Evolutionary conservation across 2,113 vertebrate species (phyloP).

Genomic region (Gadus chalcogrammus): DNA sequence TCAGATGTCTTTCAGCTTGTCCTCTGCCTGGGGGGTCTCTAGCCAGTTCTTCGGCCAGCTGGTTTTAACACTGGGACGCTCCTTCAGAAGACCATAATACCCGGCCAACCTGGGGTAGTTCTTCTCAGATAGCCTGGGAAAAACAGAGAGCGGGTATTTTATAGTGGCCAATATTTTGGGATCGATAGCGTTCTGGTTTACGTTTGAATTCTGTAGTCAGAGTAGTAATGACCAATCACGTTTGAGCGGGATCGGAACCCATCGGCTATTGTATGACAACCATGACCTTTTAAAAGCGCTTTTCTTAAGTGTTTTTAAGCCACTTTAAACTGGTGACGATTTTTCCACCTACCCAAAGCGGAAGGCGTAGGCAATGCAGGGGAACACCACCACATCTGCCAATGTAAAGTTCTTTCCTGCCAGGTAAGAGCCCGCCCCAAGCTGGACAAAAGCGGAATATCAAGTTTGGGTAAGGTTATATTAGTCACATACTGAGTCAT

Average conservation of each 20-base stretch:
- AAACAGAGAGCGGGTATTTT: background rate
- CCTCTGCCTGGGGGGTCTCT: constrained; percentile 33
- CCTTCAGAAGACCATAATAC: constrained; percentile 46
- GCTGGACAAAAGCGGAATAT: constrained; percentile 1
- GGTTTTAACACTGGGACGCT: constrained; percentile 44
- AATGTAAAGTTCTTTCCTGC: constrained; percentile 61
- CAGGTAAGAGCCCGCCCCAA: constrained; percentile 29
- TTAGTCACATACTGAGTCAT: too few relatives aligned
- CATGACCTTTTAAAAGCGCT: too few relatives aligned
- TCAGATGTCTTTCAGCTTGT: constrained; percentile 46
- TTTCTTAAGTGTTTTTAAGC: too few relatives aligned
- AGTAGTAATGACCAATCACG: too few relatives aligned
- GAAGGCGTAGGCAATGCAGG: constrained; percentile 49
- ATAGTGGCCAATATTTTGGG: too few relatives aligned
- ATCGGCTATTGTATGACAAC: too few relatives aligned
- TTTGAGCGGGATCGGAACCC: too few relatives aligned
- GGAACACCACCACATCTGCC: constrained; percentile 60
- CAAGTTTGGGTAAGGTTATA: background rate
- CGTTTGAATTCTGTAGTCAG: too few relatives aligned
- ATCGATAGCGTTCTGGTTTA: too few relatives aligned
- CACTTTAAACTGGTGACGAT: background rate
- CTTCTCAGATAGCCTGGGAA: constrained; percentile 48
- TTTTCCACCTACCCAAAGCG: constrained; percentile 43
- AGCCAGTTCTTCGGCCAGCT: constrained; percentile 52
- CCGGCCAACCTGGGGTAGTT: constrained; percentile 42